Evolutionary conservation across 2,113 vertebrate genomes (phyloP), one percentile per base, ranked within the genome.

Genomic region (Micromys minutus): DNA sequence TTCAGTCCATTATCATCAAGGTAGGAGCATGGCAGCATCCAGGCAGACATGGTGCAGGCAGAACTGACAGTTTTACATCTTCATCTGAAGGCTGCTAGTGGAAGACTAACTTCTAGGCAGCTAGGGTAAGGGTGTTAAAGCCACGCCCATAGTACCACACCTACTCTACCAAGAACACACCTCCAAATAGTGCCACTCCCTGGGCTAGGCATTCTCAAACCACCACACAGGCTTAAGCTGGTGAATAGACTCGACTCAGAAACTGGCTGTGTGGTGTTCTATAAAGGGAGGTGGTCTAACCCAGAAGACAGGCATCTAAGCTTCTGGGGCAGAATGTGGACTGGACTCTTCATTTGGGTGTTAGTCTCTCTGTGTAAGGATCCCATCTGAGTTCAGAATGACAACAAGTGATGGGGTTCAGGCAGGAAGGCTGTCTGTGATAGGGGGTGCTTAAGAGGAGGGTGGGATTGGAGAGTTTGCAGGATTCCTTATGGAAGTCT

Each of bases 301-400:
- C n/a, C 7, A 21, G 12, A 15, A 17, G n/a, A n/a, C 39, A 67
- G 5, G 0, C 22, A 3, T 50, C 83, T 80, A 13, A 19, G 75
- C 47, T 1, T 7, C n/a, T 55, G 17, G 19, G 2, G 24, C 4
- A 26, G 39, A 29, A 0, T 8, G 9, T 17, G 5, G 45, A 52
- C n/a, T 39, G 81, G 19, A 61, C 34, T 91, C 61, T 87, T 29
- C 12, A 17, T 76, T 77, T 50, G 47, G 16, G 0, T 26, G 39
- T 39, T 57, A 72, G 26, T 6, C 5, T 91, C 17, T 76, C 8
- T 42, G 36, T 69, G n/a, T 7, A 55, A 52, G 69, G 39, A 4
- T 57, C 74, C 75, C 31, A 57, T 16, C 3, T 26, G 16, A 50
- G 8, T n/a, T 31, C 29, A n/a, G 52, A 45, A 34, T 3, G 36